Conservation (phyloP, 2,888 invertebrate genomes). For the Eristalis pertinax region DNA sequence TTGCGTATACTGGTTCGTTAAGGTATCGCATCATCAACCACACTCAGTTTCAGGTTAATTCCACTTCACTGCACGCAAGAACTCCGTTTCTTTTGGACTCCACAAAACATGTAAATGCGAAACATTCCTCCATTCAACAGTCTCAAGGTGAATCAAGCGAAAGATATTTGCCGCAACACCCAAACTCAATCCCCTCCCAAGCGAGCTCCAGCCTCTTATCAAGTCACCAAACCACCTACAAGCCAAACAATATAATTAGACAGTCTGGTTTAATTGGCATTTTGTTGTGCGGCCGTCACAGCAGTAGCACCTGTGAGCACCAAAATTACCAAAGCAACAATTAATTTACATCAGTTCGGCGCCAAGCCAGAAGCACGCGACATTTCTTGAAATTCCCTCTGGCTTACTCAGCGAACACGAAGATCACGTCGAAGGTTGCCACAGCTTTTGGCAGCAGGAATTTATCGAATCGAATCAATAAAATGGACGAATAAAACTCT, state of each 20-base stretch:
- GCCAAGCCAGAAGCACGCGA: conserved; percentile 42
- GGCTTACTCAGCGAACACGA: conserved; percentile 18
- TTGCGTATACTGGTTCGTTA: no score
- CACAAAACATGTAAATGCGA: no score
- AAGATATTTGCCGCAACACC: no score
- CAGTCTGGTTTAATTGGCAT: not conserved
- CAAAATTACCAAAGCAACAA: conserved; percentile 27
- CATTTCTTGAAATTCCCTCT: conserved; percentile 33
- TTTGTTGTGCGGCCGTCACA: not conserved
- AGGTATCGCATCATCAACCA: no score
- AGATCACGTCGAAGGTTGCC: conserved; percentile 15
- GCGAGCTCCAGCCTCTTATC: not conserved
- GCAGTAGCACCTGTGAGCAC: not conserved
- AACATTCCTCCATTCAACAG: no score
- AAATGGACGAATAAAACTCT: not conserved
- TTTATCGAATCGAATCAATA: not conserved
- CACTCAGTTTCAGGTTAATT: no score
- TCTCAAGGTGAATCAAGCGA: no score
- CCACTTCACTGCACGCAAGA: no score
- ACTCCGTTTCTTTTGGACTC: no score
- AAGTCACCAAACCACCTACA: not conserved
- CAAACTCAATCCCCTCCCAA: not conserved
- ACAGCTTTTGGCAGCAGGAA: conserved; percentile 7
- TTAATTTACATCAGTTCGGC: conserved; percentile 21
- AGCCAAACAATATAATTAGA: not conserved